Evolutionary conservation across 1,140 invertebrate species (phyloP), one percentile per base, ranked within the genome.

Genomic region (Drosophila carrolli): DNA sequence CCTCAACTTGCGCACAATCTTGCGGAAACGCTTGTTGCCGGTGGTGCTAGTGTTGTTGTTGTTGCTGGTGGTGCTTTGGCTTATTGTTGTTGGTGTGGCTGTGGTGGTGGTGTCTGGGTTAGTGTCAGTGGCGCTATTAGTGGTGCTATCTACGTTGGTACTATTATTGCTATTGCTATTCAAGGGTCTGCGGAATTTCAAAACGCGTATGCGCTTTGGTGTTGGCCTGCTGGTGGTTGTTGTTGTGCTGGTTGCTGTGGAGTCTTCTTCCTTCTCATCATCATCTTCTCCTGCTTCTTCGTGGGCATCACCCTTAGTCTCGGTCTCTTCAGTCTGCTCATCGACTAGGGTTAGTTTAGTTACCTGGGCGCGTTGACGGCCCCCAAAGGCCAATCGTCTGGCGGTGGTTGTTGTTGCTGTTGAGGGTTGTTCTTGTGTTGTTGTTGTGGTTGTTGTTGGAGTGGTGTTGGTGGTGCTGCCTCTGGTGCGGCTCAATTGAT

Each of bases 401-500:
- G 27, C 48, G 23, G 62, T 58, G 62, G 46, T 40, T 58, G 54
- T n/a, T 23, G 54, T 62, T 55, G 35, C 6, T 8, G 29, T 32
- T 8, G 7, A 32, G 2, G 53, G 35, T 5, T 41, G 72, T 29
- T 70, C 59, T 40, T 35, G 5, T 27, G 72, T 10, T 46, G 72
- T 32, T 75, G 48, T 3, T 50, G 5, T 62, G 29, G 53, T 32
- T 54, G 59, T 23, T 51, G 71, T 7, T 66, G 77, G 1, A 51
- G 16, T 62, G 46, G 58, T 81, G 59, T 63, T 70, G 46, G 54
- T 65, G 44, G 71, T 77, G 62, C 51, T 58, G 68, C 63, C 61
- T 70, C 79, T 75, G 71, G 78, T 78, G 78, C 82, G 89, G 81
- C 68, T 92, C 80, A 88, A 84, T 73, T 92, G 91, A 91, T 72